Evolutionary conservation across 2,797 vertebrate species (phyloP).

Genomic region (Brotogeris chrysoptera): DNA sequence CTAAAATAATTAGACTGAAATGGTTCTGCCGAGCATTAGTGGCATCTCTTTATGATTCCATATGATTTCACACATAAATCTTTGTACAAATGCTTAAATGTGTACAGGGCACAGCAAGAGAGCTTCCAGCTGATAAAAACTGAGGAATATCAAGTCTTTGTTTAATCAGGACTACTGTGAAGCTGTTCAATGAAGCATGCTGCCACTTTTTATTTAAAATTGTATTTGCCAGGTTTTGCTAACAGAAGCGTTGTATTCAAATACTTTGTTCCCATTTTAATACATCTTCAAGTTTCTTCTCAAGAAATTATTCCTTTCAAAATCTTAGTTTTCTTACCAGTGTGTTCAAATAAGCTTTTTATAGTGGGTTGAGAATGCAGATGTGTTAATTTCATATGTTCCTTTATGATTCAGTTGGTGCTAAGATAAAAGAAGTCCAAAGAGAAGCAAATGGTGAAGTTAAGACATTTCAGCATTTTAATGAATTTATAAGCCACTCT

Average conservation of each 20-base stretch:
- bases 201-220: background rate
- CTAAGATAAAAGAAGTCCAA: background rate
- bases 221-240: background rate
- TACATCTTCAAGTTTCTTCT: background rate
- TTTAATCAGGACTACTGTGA: background rate
- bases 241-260: background rate
- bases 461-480: slow-evolving; percentile 17
- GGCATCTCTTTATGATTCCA: background rate
- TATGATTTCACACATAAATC: background rate
- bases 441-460: slow-evolving; percentile 17
- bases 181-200: background rate
- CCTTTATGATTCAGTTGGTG: background rate
- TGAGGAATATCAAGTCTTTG: background rate
- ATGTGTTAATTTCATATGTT: background rate
- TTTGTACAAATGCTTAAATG: background rate
- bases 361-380: background rate
- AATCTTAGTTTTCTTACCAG: background rate
- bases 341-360: background rate
- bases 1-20: background rate
- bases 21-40: background rate
- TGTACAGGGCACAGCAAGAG: background rate
- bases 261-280: background rate
- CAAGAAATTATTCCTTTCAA: background rate
- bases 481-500: slow-evolving; percentile 19
- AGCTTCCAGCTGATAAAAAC: background rate